Percentiles rank a stretch among this genome's conserved stretches.
Evolutionary conservation across 2,113 vertebrate species (phyloP).

Genomic region (Brachyhypopomus occidentalis): DNA sequence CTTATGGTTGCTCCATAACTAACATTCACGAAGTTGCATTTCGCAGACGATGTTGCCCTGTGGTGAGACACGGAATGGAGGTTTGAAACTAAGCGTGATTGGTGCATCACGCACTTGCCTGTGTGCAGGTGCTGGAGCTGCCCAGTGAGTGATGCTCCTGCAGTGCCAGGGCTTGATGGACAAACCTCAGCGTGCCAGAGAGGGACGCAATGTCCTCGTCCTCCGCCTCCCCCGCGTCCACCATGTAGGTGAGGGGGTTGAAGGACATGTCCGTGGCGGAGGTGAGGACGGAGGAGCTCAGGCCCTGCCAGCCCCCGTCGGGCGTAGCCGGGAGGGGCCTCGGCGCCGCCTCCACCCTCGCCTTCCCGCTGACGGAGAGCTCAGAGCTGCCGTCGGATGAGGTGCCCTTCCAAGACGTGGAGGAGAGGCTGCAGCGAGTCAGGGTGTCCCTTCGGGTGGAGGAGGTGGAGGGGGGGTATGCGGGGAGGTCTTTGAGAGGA

Average conservation of each 20-base stretch:
- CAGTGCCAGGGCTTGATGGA: constrained; percentile 73
- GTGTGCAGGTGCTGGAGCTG: constrained; percentile 34
- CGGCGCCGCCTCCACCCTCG: constrained; percentile 59
- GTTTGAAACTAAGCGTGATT: neutral
- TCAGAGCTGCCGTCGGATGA: constrained; percentile 63
- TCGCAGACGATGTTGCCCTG: no score
- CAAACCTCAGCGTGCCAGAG: constrained; percentile 74
- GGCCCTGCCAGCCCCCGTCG: constrained; percentile 66
- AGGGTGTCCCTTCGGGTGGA: constrained; percentile 9
- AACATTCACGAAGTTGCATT: no score
- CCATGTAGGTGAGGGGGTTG: constrained; percentile 74
- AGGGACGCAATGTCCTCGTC: constrained; percentile 61
- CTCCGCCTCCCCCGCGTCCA: constrained; percentile 54
- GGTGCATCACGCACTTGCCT: constrained; percentile 20
- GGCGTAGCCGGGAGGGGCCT: constrained; percentile 42
- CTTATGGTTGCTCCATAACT: no score
- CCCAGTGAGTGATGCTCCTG: constrained; percentile 66
- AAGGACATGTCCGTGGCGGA: constrained; percentile 66
- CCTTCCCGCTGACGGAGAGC: constrained; percentile 63
- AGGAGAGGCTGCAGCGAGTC: constrained; percentile 35
- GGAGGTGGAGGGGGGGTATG: neutral
- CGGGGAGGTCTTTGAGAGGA: constrained; percentile 34
- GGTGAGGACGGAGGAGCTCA: constrained; percentile 54
- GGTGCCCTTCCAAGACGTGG: constrained; percentile 6
- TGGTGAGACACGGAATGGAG: no score